phyloP scores from a whole-genome alignment of 2,113 vertebrate species.

The Tenrec ecaudatus region DNA sequence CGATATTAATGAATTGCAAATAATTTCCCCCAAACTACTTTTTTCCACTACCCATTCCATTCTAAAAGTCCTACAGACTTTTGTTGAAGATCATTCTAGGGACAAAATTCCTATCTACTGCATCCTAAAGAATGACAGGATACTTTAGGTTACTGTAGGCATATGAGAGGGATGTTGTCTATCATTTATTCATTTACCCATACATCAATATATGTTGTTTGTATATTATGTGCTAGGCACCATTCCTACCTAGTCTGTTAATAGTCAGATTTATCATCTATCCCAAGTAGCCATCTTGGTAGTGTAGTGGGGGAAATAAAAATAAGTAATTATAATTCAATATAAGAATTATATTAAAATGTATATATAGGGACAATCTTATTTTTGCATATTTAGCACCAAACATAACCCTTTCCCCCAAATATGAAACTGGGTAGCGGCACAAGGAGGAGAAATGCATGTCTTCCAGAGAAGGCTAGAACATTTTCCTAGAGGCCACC shows the following conservation, averaged over 20 bases:
- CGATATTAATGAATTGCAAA: constrained; percentile 1
- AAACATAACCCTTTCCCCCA: neutral
- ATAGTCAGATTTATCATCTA: neutral
- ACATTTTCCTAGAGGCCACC: neutral
- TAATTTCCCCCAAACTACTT: constrained; percentile 1
- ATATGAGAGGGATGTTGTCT: neutral
- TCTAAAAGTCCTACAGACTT: neutral
- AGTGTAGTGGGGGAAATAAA: neutral
- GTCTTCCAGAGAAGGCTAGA: neutral
- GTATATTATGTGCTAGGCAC: neutral
- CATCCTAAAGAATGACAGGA: neutral
- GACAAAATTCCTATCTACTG: neutral
- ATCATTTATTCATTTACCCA: too few relatives aligned
- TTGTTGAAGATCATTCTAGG: neutral
- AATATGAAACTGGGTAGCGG: constrained; percentile 2
- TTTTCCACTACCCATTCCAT: neutral
- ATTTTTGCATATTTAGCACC: constrained; percentile 1
- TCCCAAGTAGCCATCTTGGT: neutral
- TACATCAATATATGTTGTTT: too few relatives aligned
- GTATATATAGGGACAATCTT: neutral
- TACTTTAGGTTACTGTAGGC: neutral
- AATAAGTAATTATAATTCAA: constrained; percentile 23
- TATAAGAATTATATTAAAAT: neutral
- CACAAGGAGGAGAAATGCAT: neutral
- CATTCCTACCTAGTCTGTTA: neutral